Evolutionary conservation across 2,888 invertebrate species (phyloP).

Genomic region (Teinopalpus imperialis): DNA sequence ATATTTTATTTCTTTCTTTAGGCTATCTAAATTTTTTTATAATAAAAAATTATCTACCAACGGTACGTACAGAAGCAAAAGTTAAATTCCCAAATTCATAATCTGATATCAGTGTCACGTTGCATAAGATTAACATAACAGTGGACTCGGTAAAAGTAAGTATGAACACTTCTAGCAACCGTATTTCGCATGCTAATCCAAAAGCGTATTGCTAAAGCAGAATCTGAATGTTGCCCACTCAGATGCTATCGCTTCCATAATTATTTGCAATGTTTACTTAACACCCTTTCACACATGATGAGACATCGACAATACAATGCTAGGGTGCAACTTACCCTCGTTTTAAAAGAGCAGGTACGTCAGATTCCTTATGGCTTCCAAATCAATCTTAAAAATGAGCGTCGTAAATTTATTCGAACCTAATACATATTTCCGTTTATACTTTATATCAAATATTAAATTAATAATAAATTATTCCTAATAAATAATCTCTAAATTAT

Average conservation of each 20-base stretch:
- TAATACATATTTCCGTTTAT: too few relatives aligned
- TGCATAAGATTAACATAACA: constrained; percentile 75
- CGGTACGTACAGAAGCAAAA: constrained; percentile 28
- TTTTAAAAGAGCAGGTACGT: constrained; percentile 21
- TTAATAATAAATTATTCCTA: too few relatives aligned
- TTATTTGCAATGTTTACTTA: constrained; percentile 83
- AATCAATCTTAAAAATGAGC: constrained; percentile 5
- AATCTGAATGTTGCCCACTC: constrained; percentile 52
- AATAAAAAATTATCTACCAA: too few relatives aligned
- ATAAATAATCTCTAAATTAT: too few relatives aligned
- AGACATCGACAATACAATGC: constrained; percentile 62
- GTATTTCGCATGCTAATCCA: constrained; percentile 75
- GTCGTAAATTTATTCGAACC: constrained; percentile 12
- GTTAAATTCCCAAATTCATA: constrained; percentile 58
- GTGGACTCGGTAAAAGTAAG: constrained; percentile 59
- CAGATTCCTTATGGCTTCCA: constrained; percentile 14
- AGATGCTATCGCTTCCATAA: constrained; percentile 78
- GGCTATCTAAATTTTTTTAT: too few relatives aligned
- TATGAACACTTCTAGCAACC: constrained; percentile 59
- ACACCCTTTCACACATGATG: constrained; percentile 82
- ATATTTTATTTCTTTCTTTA: too few relatives aligned
- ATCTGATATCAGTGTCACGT: constrained; percentile 80
- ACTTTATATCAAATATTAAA: too few relatives aligned
- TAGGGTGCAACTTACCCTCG: constrained; percentile 48
- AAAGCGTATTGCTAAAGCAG: constrained; percentile 66